Base-by-base conservation (phyloP, 2,888 invertebrate species). In the Willowsia nigromaculata region DNA sequence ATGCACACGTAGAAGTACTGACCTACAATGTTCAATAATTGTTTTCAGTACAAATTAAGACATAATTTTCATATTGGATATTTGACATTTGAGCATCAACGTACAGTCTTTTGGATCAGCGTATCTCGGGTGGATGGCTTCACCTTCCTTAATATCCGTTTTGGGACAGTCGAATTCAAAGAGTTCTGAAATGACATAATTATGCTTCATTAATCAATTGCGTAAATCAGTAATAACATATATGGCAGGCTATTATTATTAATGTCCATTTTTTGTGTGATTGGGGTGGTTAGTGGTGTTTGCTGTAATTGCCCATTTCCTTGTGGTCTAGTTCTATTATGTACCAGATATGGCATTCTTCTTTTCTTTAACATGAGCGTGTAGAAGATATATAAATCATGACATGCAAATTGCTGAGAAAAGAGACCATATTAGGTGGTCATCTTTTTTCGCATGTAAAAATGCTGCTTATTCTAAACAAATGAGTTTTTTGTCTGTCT, bases 91-190 rank as follows among this genome's bases (percentile, higher is more conserved):
- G 71, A 43, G 11, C 1, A 33, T 40, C 1, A 40, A 76, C 86
- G 97, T 98, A 93, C 98, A 98, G 94, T 98, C 97, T 22, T 97
- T 97, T 15, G 97, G 96, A 94, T 98, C 98, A 0, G 97, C 96
- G 93, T 97, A 98, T 0, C 98, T 95, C 0, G 97, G 98, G 94
- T 98, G 98, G 0, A 92, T 78, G 13, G 85, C 74, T 85, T 92
- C 81, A 9, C 91, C 91, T 15, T 88, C 88, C 18, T 65, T 89
- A 0, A 97, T 96, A 33, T 95, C 95, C 15, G 97, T 97, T 93
- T 96, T 95, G 0, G 97, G 98, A 92, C 98, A 98, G 25, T 96
- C 95, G 94, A 98, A 98, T 93, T 96, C 95, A 94, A 98, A 97
- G 47, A 98, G 96, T 65, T 98, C 98, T 96, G 94, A 22, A 68